Percentiles rank a stretch among this genome's conserved stretches.
Evolutionary conservation across 2,797 vertebrate species (phyloP).

Genomic region (Falco naumanni): DNA sequence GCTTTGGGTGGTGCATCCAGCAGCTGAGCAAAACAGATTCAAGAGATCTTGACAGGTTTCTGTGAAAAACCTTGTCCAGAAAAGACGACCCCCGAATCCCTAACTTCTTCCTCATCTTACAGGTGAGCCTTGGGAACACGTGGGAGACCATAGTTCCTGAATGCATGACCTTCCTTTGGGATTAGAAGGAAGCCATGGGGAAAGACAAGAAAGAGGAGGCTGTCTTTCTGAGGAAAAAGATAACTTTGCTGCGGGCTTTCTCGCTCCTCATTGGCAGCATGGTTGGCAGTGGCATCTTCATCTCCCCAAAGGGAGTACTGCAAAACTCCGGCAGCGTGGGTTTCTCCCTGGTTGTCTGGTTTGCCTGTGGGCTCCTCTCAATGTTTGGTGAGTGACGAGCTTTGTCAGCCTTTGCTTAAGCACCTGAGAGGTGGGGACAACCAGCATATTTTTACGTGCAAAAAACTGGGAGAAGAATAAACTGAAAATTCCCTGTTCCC

Average conservation of each 20-base stretch:
- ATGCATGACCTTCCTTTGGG: neutral
- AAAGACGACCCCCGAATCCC: neutral
- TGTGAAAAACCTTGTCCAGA: neutral
- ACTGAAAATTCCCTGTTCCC: neutral
- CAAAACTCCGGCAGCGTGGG: conserved; percentile 87
- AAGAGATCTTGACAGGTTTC: neutral
- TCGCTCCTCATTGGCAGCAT: conserved; percentile 85
- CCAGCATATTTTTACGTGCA: neutral
- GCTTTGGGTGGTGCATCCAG: neutral
- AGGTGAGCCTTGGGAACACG: conserved; percentile 43
- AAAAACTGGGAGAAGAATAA: neutral
- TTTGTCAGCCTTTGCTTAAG: neutral
- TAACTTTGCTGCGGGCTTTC: conserved; percentile 81
- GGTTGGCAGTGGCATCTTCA: conserved; percentile 91
- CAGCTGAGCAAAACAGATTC: neutral
- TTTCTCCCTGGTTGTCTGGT: conserved; percentile 85
- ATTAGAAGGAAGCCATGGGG: conserved; percentile 41
- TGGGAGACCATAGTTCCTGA: neutral
- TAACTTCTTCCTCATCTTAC: conserved; percentile 37
- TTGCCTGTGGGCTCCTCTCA: conserved; percentile 84
- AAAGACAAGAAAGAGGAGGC: conserved; percentile 55
- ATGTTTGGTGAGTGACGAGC: conserved; percentile 81
- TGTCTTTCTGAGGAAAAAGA: conserved; percentile 82
- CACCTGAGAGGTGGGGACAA: neutral
- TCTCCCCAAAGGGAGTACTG: conserved; percentile 89